These are phyloP conservation scores for Centropristis striata DNA, from an alignment of 2,113 vertebrate species.

Conservation along the genomic window DNA sequence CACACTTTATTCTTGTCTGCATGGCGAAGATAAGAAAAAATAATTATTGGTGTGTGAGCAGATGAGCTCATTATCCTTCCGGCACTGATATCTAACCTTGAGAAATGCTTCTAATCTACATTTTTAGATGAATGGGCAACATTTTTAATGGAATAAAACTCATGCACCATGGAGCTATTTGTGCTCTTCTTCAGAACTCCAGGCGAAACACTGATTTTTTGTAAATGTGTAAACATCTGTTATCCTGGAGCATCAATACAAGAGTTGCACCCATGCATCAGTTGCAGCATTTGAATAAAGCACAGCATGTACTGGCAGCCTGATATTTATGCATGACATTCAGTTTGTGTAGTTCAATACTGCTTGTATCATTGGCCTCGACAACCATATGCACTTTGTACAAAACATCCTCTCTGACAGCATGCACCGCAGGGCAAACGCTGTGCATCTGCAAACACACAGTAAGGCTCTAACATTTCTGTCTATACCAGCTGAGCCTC, in stretches of 20 bases:
- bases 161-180: background rate
- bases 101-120: conserved; percentile 17
- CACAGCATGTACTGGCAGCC: background rate
- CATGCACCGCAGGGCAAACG: conserved; percentile 15
- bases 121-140: background rate
- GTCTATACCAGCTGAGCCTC: conserved; percentile 17
- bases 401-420: conserved; percentile 26
- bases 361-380: background rate
- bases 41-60: conserved; percentile 15
- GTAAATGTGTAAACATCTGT: background rate
- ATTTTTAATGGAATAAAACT: background rate
- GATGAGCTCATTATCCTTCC: background rate
- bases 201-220: background rate
- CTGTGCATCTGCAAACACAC: conserved; percentile 15
- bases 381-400: conserved; percentile 12
- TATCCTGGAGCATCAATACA: background rate
- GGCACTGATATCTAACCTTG: conserved; percentile 4
- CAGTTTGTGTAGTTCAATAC: background rate
- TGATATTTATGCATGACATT: conserved; percentile 26
- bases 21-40: conserved; percentile 17
- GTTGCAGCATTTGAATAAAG: background rate
- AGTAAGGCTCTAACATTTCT: conserved; percentile 16
- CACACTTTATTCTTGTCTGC: conserved; percentile 4
- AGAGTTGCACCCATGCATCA: background rate
- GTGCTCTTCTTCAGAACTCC: background rate